These are phyloP conservation scores for Ophthalmolycus amberensis DNA, from an alignment of 2,113 vertebrate genomes.

Conservation along the genomic window DNA sequence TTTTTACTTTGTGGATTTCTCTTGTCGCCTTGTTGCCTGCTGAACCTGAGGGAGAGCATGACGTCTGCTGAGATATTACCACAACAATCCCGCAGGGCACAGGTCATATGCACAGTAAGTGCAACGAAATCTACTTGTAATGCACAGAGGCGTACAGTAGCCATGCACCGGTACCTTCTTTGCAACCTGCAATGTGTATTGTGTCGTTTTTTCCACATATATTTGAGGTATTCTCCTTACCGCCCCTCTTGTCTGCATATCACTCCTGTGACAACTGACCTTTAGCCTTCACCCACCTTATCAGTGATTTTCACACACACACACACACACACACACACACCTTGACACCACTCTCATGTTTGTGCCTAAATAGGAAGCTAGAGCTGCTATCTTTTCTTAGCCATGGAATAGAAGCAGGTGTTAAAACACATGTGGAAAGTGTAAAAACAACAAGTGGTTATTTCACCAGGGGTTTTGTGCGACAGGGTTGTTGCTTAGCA, in stretches of 20 bases:
- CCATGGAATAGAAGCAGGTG: background rate
- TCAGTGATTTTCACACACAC: background rate
- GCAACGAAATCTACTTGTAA: background rate
- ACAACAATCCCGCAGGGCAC: background rate
- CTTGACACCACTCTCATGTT: background rate
- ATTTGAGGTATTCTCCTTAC: background rate
- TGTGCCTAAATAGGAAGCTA: background rate
- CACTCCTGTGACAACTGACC: background rate
- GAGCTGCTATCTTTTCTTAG: background rate
- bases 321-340: background rate
- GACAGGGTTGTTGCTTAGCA: background rate
- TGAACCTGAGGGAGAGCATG: slow-evolving; percentile 16
- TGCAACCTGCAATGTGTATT: background rate
- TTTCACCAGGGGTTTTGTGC: background rate
- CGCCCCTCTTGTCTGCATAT: background rate
- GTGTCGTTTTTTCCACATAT: too few relatives aligned
- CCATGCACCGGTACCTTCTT: background rate
- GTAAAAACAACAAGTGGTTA: background rate
- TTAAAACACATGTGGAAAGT: background rate
- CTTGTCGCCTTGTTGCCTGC: slow-evolving; percentile 17
- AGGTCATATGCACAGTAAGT: background rate
- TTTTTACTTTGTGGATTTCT: slow-evolving; percentile 16
- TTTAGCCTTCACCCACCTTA: background rate
- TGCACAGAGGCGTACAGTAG: background rate
- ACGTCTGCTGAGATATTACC: slow-evolving; percentile 15